Percentiles rank a stretch among this genome's conserved stretches.
phyloP scores from a whole-genome alignment of 2,888 invertebrate species.

The Hyles lineata region DNA sequence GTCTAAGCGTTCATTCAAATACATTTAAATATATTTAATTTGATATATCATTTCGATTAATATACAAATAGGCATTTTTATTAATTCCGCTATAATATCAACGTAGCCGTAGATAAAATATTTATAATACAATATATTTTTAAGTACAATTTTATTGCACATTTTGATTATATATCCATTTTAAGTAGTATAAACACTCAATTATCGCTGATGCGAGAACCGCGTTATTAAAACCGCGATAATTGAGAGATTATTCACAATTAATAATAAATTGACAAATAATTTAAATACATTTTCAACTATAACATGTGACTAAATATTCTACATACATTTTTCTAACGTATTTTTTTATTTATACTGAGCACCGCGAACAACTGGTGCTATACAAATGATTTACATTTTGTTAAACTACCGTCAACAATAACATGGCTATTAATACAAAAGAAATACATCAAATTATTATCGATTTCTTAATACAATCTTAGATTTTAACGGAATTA shows the following conservation, averaged over 20 bases:
- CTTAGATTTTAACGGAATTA: neutral
- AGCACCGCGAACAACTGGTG: constrained; percentile 12
- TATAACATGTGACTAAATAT: neutral
- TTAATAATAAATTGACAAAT: constrained; percentile 17
- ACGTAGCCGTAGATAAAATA: constrained; percentile 1
- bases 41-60: constrained; percentile 5
- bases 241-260: constrained; percentile 13
- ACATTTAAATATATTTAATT: neutral
- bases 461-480: no score
- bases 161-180: constrained; percentile 16
- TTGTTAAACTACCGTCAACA: neutral
- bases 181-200: constrained; percentile 8
- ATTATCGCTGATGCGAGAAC: neutral
- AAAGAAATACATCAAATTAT: neutral
- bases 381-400: neutral
- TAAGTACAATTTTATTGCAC: constrained; percentile 27
- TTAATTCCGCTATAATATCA: constrained; percentile 15
- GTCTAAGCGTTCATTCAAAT: neutral
- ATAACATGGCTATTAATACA: neutral
- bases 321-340: constrained; percentile 7
- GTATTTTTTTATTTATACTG: neutral
- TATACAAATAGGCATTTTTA: constrained; percentile 20
- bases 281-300: constrained; percentile 20
- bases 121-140: constrained; percentile 15
- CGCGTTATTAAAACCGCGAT: neutral